These are phyloP conservation scores for Aphelinus atriplicis DNA, from an alignment of 1,140 invertebrate genomes.

Conservation along the genomic window DNA sequence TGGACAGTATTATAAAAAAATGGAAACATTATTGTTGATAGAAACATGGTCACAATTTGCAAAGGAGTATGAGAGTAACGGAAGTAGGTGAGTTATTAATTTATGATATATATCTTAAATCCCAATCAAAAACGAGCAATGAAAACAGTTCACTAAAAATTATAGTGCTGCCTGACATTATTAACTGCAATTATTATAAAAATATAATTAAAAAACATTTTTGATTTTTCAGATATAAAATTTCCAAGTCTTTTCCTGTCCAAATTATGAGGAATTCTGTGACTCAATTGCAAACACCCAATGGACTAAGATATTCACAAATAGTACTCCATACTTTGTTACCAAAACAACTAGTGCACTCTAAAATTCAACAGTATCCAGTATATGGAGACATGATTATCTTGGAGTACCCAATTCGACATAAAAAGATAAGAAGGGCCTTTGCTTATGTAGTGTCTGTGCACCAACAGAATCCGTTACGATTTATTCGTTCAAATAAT, in stretches of 20 bases:
- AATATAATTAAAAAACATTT: background rate
- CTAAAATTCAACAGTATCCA: conserved; percentile 39
- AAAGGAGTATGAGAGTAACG: conserved; percentile 46
- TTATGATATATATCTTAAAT: too few relatives aligned
- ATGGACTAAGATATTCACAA: conserved; percentile 41
- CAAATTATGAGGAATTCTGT: conserved; percentile 47
- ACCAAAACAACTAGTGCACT: conserved; percentile 34
- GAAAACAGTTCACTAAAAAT: too few relatives aligned
- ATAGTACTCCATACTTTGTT: conserved; percentile 47
- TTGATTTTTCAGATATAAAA: conserved; percentile 28
- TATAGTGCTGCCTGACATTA: too few relatives aligned
- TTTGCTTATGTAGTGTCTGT: conserved; percentile 50
- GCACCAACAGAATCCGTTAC: conserved; percentile 38
- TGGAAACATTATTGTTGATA: conserved; percentile 46
- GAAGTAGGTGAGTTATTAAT: conserved; percentile 22
- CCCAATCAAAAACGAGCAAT: too few relatives aligned
- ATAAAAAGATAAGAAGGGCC: conserved; percentile 38
- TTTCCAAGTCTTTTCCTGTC: conserved; percentile 41
- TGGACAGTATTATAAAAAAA: conserved; percentile 51
- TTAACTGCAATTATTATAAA: background rate
- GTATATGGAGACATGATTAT: conserved; percentile 50
- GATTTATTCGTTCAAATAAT: conserved; percentile 44
- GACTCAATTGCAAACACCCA: conserved; percentile 26
- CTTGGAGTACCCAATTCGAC: conserved; percentile 44
- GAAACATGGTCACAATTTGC: conserved; percentile 52